Evolutionary conservation across 2,888 invertebrate genomes (phyloP), one percentile per base, ranked within the genome.

Genomic region (Arctia plantaginis): DNA sequence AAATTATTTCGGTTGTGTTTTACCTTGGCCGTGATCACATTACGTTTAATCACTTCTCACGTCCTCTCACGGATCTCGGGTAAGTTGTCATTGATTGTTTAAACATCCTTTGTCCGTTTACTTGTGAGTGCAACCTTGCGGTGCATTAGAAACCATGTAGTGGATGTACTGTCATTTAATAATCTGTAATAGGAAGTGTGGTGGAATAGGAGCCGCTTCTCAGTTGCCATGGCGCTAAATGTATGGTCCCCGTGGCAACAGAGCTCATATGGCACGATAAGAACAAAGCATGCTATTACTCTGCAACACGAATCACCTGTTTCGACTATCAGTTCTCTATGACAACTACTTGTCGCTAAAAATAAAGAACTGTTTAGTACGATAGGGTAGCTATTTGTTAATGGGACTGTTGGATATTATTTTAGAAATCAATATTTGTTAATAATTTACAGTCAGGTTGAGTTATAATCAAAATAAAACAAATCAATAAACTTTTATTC

Each of bases 141-240:
- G 55, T 75, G 68, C 35, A 66, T 30, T 41, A 72, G 69, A n/a
- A 62, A 66, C 71, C 65, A 30, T 71, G 27, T 66, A 70, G 74
- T 74, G 41, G n/a, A 41, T 77, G 73, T 75, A 67, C 62, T 78
- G 72, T 77, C 77, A 82, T 80, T 66, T 77, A 78, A 72, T 73
- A 71, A 59, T 30, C 44, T 79, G 78, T 79, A 80, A 86, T 85
- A 86, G 82, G 86, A 88, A 86, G 80, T 84, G 76, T 74, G 64
- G 62, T 83, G 88, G 74, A 89, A 90, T 82, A 67, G 76, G 88
- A 91, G 76, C 75, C 77, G 72, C 59, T 75, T 72, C 72, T 62
- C 80, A 71, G 91, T 93, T 92, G 90, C 91, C 84, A 92, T 90
- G 92, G 91, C 91, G 90, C 88, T 85, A 85, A 78, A 71, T 72